phyloP scores from a whole-genome alignment of 1,140 invertebrate species.

The Drosophila lini region DNA sequence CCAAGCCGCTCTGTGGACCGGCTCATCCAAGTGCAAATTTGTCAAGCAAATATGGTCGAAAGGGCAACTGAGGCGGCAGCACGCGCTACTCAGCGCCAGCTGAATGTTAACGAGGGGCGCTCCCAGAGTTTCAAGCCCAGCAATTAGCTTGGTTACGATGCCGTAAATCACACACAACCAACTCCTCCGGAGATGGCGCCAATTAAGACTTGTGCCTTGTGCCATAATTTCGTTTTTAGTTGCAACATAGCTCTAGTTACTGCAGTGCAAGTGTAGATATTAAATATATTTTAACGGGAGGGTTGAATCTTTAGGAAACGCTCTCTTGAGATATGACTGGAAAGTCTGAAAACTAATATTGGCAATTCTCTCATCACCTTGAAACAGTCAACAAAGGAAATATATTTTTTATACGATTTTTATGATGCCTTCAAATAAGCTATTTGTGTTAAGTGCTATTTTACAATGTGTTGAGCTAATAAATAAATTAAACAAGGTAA shows the following conservation, averaged over 20 bases:
- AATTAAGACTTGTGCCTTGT: neutral
- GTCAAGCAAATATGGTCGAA: conserved; percentile 46
- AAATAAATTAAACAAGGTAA: neutral
- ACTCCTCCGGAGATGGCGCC: conserved; percentile 1
- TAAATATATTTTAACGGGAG: too few relatives aligned
- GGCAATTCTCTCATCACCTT: conserved; percentile 3
- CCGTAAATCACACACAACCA: neutral
- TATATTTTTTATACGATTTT: neutral
- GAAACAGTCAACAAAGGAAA: neutral
- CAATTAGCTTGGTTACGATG: conserved; percentile 2
- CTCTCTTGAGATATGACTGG: neutral
- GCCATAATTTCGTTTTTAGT: conserved; percentile 5
- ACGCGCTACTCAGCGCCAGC: conserved; percentile 26
- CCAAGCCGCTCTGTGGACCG: neutral
- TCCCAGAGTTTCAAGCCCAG: conserved; percentile 12
- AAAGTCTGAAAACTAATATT: conserved; percentile 9
- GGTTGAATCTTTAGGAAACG: neutral
- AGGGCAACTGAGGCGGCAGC: conserved; percentile 47
- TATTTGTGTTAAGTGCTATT: neutral
- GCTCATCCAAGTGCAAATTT: conserved; percentile 43
- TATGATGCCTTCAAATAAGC: neutral
- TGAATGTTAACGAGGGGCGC: conserved; percentile 22
- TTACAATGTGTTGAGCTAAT: neutral
- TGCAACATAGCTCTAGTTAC: neutral
- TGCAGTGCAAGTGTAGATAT: neutral